phyloP scores from a whole-genome alignment of 2,797 vertebrate species.

The Momotus momota region DNA sequence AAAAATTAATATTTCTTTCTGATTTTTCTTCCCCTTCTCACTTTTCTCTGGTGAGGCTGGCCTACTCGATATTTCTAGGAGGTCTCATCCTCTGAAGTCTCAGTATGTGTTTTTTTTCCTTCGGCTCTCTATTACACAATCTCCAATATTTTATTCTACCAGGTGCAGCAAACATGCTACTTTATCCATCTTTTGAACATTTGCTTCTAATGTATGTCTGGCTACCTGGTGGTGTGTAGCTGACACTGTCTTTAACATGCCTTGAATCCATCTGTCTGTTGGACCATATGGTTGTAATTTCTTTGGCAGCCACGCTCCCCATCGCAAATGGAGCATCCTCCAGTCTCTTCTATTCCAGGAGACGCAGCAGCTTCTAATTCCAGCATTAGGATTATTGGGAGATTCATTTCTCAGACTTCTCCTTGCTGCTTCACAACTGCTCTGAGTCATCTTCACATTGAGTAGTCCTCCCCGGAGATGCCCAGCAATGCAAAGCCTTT shows the following conservation, averaged over 20 bases:
- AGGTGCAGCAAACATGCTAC: constrained; percentile 42
- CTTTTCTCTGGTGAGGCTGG: neutral
- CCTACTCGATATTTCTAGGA: neutral
- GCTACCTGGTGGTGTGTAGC: constrained; percentile 68
- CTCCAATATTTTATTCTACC: constrained; percentile 21
- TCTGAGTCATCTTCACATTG: neutral
- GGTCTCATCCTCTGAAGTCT: neutral
- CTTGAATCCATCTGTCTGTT: constrained; percentile 71
- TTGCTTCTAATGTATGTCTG: constrained; percentile 42
- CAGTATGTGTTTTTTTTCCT: neutral
- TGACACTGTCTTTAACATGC: constrained; percentile 63
- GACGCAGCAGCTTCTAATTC: constrained; percentile 11
- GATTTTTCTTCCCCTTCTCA: neutral
- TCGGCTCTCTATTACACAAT: neutral
- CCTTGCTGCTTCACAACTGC: neutral
- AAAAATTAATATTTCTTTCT: neutral
- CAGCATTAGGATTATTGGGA: neutral
- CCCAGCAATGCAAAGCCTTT: neutral
- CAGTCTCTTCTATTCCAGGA: constrained; percentile 32
- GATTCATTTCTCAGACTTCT: neutral
- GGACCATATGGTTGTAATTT: constrained; percentile 65
- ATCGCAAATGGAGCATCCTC: constrained; percentile 60
- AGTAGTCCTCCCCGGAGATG: neutral
- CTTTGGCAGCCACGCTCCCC: constrained; percentile 60
- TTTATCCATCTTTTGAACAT: constrained; percentile 67